Evolutionary conservation across 1,140 invertebrate species (phyloP), one percentile per base, ranked within the genome.

Genomic region (Probaryconus sp.): DNA sequence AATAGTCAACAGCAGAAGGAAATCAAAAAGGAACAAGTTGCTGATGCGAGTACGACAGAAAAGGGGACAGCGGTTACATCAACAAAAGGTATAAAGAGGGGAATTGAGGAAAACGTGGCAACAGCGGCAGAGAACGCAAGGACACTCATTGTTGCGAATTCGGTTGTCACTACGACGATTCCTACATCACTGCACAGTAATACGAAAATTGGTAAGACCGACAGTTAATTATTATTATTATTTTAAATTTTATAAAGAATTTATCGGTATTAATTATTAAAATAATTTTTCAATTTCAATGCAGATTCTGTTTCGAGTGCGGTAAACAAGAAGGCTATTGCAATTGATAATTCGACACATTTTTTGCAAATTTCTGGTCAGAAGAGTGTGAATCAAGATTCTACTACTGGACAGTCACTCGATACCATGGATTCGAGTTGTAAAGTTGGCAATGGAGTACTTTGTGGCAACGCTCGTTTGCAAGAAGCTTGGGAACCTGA

Each of bases 401-500:
- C 80, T 1, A 43, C 78, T 2, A 17, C 78, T 0, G 79, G 81
- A 3, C 81, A 79, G n/a, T 47, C 80, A 0, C 24, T 38, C 3
- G 81, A 83, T 1, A 35, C 55, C 4, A 65, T 85, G 5, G 84
- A 85, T 0, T 21, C 76, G 0, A 35, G 75, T 2, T 80, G 73
- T 31, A 87, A 87, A 61, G 76, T 88, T 0, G 85, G 85, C 2
- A 88, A 88, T 28, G 86, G 86, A 0, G 58, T 88, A 0, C 40
- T 88, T 0, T 87, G 85, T 21, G 83, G 83, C 1, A 87, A 88
- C 47, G 85, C 87, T 0, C 79, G 84, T 14, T 58, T 88, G 0
- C 87, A 88, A 35, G 87, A 88, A 35, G 87, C 85, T 0, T 88
- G 87, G 86, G 85, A 88, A 30, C 81, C 83, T 0, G 87, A 88